Percentiles rank a stretch among this genome's conserved stretches.
Conservation (phyloP, 2,888 invertebrate species). For the Strigamia crassipes region DNA sequence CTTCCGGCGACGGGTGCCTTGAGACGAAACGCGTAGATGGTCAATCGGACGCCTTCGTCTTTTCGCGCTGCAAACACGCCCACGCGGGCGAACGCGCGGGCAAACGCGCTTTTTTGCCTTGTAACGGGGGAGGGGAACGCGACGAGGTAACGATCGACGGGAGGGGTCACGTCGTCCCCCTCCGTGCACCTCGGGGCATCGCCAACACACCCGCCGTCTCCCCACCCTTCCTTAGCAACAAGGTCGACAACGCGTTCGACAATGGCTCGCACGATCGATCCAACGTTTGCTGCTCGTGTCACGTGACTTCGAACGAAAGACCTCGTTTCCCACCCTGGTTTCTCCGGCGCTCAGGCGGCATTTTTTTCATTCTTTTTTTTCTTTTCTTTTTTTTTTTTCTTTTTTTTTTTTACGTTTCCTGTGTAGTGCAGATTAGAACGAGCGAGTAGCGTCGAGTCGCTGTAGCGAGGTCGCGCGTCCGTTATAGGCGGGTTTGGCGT, state of each 20-base stretch:
- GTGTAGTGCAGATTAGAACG: slow-evolving; percentile 26
- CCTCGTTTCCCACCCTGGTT: slow-evolving; percentile 26
- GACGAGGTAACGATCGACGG: not conserved
- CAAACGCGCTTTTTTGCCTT: not conserved
- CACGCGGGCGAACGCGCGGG: not conserved
- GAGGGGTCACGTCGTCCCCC: not conserved
- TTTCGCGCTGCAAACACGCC: not conserved
- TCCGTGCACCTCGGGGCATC: not conserved
- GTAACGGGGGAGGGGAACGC: not conserved
- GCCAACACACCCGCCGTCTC: not conserved
- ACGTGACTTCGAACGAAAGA: slow-evolving; percentile 18
- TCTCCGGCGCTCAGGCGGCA: not conserved
- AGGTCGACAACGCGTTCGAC: slow-evolving; percentile 29
- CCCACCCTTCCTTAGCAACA: not conserved
- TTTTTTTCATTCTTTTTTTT: not conserved
- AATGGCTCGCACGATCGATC: slow-evolving; percentile 30
- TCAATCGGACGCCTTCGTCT: not conserved
- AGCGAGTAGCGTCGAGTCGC: not conserved
- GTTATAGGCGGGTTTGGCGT: slow-evolving; percentile 30
- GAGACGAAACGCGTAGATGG: slow-evolving; percentile 24
- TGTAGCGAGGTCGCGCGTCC: not conserved
- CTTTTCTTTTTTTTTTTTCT: not conserved
- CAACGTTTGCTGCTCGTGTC: slow-evolving; percentile 25
- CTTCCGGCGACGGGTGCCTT: slow-evolving; percentile 13
- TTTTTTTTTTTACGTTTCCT: slow-evolving; percentile 20